phyloP scores from a whole-genome alignment of 2,797 vertebrate species.

The Lithobates pipiens region DNA sequence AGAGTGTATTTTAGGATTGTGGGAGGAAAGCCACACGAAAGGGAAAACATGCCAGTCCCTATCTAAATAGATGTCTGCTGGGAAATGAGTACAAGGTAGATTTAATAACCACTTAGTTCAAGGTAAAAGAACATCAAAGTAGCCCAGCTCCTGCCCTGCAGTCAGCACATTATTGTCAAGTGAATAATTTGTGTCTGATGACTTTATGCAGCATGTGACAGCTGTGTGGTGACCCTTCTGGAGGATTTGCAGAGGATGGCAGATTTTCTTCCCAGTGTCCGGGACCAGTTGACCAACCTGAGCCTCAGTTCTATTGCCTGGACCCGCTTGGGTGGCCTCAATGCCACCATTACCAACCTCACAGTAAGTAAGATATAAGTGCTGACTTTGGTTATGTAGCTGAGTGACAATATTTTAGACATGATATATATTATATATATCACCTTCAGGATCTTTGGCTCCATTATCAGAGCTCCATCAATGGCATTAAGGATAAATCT shows the following conservation, averaged over 20 bases:
- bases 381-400: accelerated
- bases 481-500: constrained; percentile 70
- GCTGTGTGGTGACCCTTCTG: constrained; percentile 89
- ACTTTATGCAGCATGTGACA: constrained; percentile 85
- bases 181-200: accelerated
- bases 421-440: not conserved
- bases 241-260: constrained; percentile 83
- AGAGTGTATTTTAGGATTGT: too few species aligned
- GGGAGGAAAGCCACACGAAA: too few species aligned
- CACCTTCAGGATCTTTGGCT: constrained; percentile 73
- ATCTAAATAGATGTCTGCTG: not conserved
- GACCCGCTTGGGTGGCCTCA: constrained; percentile 81
- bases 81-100: too few species aligned
- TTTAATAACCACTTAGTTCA: too few species aligned
- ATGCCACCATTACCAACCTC: constrained; percentile 74
- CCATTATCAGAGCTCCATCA: constrained; percentile 77
- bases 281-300: constrained; percentile 78
- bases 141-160: not conserved
- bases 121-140: too few species aligned
- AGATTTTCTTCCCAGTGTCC: constrained; percentile 72
- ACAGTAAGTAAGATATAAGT: constrained; percentile 58
- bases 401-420: not conserved
- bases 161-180: not conserved
- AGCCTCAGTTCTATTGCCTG: constrained; percentile 87
- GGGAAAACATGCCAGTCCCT: not conserved